phyloP scores from a whole-genome alignment of 37 sponge, comb jelly and placozoan species.

The Mnemiopsis leidyi region DNA sequence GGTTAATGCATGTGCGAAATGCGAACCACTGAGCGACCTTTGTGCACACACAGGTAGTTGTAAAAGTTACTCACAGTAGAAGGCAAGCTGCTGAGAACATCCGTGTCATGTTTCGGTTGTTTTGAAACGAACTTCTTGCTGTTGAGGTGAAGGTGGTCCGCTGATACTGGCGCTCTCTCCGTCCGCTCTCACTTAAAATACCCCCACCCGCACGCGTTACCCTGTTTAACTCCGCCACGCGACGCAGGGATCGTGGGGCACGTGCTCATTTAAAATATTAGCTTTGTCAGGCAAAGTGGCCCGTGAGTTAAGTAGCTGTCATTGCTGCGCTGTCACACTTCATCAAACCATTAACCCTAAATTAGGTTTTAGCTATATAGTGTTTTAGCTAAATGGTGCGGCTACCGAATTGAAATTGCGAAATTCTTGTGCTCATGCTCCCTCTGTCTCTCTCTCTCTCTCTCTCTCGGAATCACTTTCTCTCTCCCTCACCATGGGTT shows the following conservation, averaged over 20 bases:
- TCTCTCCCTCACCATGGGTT: no score
- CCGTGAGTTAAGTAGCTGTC: neutral
- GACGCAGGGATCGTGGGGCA: neutral
- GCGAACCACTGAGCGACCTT: no score
- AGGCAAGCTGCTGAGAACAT: neutral
- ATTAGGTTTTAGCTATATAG: no score
- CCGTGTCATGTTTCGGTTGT: neutral
- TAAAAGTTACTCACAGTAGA: neutral
- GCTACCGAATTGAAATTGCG: neutral
- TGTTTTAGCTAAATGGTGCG: neutral
- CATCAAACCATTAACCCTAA: no score
- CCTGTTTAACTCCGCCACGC: neutral
- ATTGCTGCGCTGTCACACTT: neutral
- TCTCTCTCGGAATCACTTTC: no score
- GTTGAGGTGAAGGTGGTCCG: neutral
- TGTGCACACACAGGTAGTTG: no score
- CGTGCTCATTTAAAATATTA: neutral
- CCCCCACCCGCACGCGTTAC: neutral
- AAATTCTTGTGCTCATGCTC: neutral
- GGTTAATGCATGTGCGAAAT: no score
- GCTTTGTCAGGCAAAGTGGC: neutral
- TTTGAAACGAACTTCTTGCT: neutral
- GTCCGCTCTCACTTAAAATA: neutral
- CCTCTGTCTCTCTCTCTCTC: no score
- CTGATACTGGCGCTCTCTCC: neutral